Conservation (phyloP, 2,797 vertebrate species). For the Taeniopygia guttata region DNA sequence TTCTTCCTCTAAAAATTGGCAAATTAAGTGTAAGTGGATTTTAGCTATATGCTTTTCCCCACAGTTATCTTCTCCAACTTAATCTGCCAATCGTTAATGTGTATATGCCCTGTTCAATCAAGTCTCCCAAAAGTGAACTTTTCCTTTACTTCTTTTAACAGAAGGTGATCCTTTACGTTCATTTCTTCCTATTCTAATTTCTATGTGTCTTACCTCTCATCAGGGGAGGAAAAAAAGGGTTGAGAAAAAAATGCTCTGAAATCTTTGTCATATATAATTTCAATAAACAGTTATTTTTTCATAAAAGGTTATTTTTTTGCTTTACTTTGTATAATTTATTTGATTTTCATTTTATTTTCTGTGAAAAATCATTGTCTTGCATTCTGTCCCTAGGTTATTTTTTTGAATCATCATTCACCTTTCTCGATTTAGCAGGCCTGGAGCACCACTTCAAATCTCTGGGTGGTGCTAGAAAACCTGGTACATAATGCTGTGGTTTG, state of each 20-base stretch:
- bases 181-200: not conserved
- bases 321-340: constrained; percentile 56
- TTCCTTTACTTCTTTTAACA: not conserved
- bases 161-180: not conserved
- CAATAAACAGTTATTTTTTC: constrained; percentile 55
- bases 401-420: constrained; percentile 92
- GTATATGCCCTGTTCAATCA: not conserved
- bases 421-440: constrained; percentile 92
- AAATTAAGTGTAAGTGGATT: not conserved
- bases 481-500: constrained; percentile 78
- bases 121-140: not conserved
- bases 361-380: constrained; percentile 74
- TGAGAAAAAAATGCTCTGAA: not conserved
- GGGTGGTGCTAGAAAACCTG: constrained; percentile 85
- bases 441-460: constrained; percentile 85
- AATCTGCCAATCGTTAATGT: not conserved
- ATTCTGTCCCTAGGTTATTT: constrained; percentile 86
- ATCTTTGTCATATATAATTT: constrained; percentile 57
- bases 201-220: not conserved
- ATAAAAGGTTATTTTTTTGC: constrained; percentile 46
- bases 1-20: not conserved
- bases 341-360: constrained; percentile 46
- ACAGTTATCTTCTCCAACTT: not conserved
- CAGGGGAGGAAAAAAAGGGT: not conserved
- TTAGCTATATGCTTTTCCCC: not conserved